Percentiles rank a stretch among this genome's conserved stretches.
Conservation (phyloP, 2,113 vertebrate genomes). For the Callopanchax toddi region DNA sequence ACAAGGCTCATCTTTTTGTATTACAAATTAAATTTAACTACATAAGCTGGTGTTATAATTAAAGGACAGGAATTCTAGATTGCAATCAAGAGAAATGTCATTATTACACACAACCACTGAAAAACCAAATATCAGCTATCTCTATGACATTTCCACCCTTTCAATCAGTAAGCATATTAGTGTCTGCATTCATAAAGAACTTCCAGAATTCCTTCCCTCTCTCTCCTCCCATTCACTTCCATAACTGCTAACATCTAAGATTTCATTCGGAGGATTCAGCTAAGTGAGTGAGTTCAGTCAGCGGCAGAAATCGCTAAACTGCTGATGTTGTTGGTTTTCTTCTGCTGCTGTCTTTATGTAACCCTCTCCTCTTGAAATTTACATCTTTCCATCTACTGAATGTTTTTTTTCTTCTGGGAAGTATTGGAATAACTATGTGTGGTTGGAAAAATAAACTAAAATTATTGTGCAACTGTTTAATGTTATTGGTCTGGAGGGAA, state of each 20-base stretch:
- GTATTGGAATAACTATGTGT: slow-evolving; percentile 53
- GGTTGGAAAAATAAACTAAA: slow-evolving; percentile 71
- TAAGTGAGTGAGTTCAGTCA: slow-evolving; percentile 22
- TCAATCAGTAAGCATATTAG: too few relatives aligned
- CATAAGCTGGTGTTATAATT: too few relatives aligned
- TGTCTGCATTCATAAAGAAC: slow-evolving; percentile 9
- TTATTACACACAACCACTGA: too few relatives aligned
- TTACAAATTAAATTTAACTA: too few relatives aligned
- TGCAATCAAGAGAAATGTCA: too few relatives aligned
- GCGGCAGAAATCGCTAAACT: slow-evolving; percentile 28
- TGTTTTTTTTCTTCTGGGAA: slow-evolving; percentile 62
- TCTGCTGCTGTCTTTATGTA: slow-evolving; percentile 13
- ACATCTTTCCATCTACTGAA: slow-evolving; percentile 68
- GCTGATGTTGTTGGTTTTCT: slow-evolving; percentile 50
- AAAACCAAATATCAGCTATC: too few relatives aligned
- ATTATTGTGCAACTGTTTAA: slow-evolving; percentile 67
- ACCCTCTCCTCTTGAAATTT: slow-evolving; percentile 63
- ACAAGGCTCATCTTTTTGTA: too few relatives aligned
- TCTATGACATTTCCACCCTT: too few relatives aligned
- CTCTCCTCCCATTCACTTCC: slow-evolving; percentile 13
- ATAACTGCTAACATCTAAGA: slow-evolving; percentile 29
- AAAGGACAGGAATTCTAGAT: too few relatives aligned
- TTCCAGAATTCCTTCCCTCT: too few relatives aligned
- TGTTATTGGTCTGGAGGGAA: slow-evolving; percentile 63
- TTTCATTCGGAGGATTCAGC: slow-evolving; percentile 32